Base-by-base conservation (phyloP, 2,797 vertebrate genomes). In the Phrynocephalus vlangalii region DNA sequence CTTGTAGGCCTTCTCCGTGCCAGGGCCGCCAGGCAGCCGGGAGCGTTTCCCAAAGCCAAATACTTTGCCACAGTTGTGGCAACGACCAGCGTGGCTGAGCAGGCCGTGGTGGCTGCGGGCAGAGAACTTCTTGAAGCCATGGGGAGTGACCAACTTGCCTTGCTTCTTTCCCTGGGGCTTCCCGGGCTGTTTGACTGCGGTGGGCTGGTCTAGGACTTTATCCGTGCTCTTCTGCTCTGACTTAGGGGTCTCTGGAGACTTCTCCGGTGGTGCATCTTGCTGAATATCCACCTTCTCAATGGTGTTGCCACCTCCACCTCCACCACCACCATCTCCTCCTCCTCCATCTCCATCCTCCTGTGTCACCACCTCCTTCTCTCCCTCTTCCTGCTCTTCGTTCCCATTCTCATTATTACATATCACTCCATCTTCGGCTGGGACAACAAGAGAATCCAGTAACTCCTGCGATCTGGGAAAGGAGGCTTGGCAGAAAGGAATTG, bases 21-120 rank as follows among this genome's bases (percentile, higher is more conserved):
- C 4, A 2, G 22, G 0, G 0, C 50, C 0, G 0, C 28, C 56
- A 0, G 4, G 63, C 0, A 60, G 83, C 1, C 0, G 78, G 0
- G 71, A 68, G 22, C 87, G 87, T 10, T 85, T 89, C 1, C 78
- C 26, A 0, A 80, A 66, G 5, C 38, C 52, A 0, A 88, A 67
- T 0, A 82, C 77, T 18, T 91, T 91, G 50, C 92, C 93, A 0
- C 93, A 91, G 20, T 93, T 91, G 5, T 81, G 90, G 86, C 94
- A 93, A 0, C 86, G 84, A 1, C 82, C 5, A 1, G 79, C 20
- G 5, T 82, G 86, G 2, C 60, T 30, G 0, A 79, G 1, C 1
- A 87, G 6, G 13, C 86, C 79, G 6, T 76, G 79, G 80, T 82
- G 86, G 0, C 11, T 10, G 0, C 88, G 60, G 0, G 71, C 1